Conservation (phyloP, 2,113 vertebrate species). For the Oryzias javanicus region DNA sequence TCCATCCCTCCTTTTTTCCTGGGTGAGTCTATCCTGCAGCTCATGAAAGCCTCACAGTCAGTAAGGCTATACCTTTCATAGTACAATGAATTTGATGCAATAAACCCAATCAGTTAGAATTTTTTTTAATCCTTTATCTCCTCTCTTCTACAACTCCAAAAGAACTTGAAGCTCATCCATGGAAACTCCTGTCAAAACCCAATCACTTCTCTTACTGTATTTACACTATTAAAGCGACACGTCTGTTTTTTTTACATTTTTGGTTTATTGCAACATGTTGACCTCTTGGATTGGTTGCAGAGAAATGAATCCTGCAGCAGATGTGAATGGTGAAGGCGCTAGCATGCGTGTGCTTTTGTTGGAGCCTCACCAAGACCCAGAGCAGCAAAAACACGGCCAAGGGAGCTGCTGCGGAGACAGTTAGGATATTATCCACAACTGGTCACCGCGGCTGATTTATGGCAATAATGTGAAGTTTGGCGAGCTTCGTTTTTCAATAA, state of each 20-base stretch:
- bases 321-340: slow-evolving; percentile 25
- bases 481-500: slow-evolving; percentile 39
- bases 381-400: slow-evolving; percentile 38
- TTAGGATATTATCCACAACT: slow-evolving; percentile 57
- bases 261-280: slow-evolving; percentile 22
- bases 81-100: slow-evolving; percentile 38
- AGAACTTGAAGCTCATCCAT: not conserved
- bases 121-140: slow-evolving; percentile 16
- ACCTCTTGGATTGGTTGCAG: slow-evolving; percentile 26
- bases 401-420: slow-evolving; percentile 48
- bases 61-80: slow-evolving; percentile 38
- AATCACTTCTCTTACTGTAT: slow-evolving; percentile 14
- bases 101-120: slow-evolving; percentile 35
- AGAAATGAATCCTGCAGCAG: slow-evolving; percentile 21
- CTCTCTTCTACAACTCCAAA: slow-evolving; percentile 7
- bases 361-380: slow-evolving; percentile 50
- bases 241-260: slow-evolving; percentile 20
- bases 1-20: slow-evolving; percentile 2
- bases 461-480: slow-evolving; percentile 51
- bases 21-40: slow-evolving; percentile 27
- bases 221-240: not conserved
- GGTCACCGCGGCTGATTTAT: slow-evolving; percentile 50
- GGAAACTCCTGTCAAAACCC: slow-evolving; percentile 10
- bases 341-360: slow-evolving; percentile 59
- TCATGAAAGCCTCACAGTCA: slow-evolving; percentile 25